Evolutionary conservation across 1,140 invertebrate genomes (phyloP).

Genomic region (Reticulitermes speratus): DNA sequence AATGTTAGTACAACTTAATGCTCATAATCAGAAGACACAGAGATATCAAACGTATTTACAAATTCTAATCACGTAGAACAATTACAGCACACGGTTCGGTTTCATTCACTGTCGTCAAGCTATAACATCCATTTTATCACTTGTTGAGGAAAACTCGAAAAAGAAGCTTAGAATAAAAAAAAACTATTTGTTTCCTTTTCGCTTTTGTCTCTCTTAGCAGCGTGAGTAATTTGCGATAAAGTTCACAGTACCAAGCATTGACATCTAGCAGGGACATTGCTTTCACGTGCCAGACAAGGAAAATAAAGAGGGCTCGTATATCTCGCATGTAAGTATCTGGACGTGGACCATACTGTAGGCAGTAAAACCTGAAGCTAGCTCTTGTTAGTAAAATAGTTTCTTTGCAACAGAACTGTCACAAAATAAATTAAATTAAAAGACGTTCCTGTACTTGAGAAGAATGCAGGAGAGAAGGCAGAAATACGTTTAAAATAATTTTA

Average conservation of each 20-base stretch:
- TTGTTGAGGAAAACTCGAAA: background rate
- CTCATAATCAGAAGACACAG: background rate
- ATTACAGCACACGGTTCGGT: background rate
- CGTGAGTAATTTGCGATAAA: background rate
- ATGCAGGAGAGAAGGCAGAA: no score
- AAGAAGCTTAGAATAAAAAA: background rate
- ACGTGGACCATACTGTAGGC: background rate
- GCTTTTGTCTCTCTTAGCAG: background rate
- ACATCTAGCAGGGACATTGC: background rate
- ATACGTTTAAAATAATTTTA: no score
- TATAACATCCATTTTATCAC: constrained; percentile 1
- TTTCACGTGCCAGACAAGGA: background rate
- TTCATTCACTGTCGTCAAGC: background rate
- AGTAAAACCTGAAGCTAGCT: background rate
- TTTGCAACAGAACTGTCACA: no score
- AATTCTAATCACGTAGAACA: background rate
- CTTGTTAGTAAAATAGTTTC: background rate
- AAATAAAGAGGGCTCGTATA: background rate
- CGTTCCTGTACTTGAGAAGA: no score
- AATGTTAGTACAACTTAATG: background rate
- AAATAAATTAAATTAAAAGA: no score
- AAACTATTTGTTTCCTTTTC: background rate
- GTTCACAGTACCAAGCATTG: background rate
- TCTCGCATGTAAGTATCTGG: background rate
- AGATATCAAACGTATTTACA: background rate